Base-by-base conservation (phyloP, 1,140 invertebrate genomes). In the Orussus abietinus region DNA sequence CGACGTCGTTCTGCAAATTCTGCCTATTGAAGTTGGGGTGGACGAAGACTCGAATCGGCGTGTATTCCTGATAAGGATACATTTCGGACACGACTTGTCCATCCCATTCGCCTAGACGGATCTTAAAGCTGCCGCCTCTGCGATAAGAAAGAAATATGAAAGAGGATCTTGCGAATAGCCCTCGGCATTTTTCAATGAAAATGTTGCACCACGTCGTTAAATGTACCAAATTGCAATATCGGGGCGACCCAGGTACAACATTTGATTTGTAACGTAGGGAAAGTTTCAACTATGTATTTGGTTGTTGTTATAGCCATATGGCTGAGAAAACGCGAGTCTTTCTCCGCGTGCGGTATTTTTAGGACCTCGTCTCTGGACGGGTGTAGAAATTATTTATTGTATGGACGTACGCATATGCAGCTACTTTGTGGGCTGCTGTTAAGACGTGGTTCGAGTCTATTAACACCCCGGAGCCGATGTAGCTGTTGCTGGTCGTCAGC, bases 81-180 rank as follows among this genome's bases (percentile, higher is more conserved):
- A 78, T 77, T 41, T 85, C 82, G 5, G 58, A 75, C 1, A 75
- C 77, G 1, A 66, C 73, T n/a, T 70, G 66, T 1, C 76, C 79
- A 59, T 85, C 76, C 82, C 83, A 85, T 55, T 85, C 84, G 0
- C 85, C 85, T 1, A 86, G 55, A 26, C 83, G 76, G 3, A 85
- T 75, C 59, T 83, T 85, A 1, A 82, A 48, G 4, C 30, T 56
- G 3, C 52, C 49, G 42, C 51, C 59, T 17, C 69, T 73, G 21
- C n/a, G n/a, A 22, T 36, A 49, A 39, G 48, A 49, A 46, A 32
- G 21, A 48, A 51, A n/a, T n/a, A n/a, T n/a, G n/a, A n/a, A n/a
- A n/a, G n/a, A n/a, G n/a, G n/a, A n/a, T n/a, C n/a, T n/a, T n/a
- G n/a, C n/a, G n/a, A n/a, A n/a, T n/a, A n/a, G n/a, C n/a, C n/a